A percentile compares a stretch with the other conserved stretches of the same genome.
Conservation (phyloP, 35 echinoderm and acorn worm species). For the Ophioderma brevispina region DNA sequence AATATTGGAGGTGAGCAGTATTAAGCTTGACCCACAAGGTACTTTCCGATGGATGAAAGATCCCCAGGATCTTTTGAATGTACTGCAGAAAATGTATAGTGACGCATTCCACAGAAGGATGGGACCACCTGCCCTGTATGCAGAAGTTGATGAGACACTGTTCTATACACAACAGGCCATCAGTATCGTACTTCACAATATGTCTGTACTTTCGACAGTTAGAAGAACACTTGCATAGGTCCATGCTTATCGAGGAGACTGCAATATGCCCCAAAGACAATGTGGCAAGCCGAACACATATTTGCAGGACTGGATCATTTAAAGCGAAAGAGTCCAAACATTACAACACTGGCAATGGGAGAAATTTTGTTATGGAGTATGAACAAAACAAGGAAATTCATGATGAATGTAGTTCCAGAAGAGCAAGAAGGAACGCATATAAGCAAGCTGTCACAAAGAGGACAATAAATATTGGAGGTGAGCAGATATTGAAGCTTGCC, state of each 20-base stretch:
- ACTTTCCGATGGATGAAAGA: not conserved
- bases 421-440: not conserved
- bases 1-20: not conserved
- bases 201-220: too few relatives aligned
- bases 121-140: too few relatives aligned
- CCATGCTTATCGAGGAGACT: conserved; percentile 14
- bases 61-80: too few relatives aligned
- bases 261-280: conserved; percentile 48
- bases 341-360: conserved; percentile 47
- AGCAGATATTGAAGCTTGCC: not conserved
- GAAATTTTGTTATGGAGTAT: conserved; percentile 51
- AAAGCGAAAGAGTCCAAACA: conserved; percentile 58
- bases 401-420: not conserved
- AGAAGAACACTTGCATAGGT: conserved; percentile 61
- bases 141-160: too few relatives aligned
- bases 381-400: conserved; percentile 39
- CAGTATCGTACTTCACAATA: too few relatives aligned
- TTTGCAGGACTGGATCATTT: conserved; percentile 68
- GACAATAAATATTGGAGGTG: not conserved
- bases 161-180: too few relatives aligned
- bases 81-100: too few relatives aligned
- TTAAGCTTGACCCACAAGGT: not conserved
- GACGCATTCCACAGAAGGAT: too few relatives aligned
- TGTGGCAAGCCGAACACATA: conserved; percentile 40
- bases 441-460: not conserved